These are phyloP conservation scores for Coecobrya sp. DNA, from an alignment of 2,888 invertebrate genomes.

Conservation along the genomic window DNA sequence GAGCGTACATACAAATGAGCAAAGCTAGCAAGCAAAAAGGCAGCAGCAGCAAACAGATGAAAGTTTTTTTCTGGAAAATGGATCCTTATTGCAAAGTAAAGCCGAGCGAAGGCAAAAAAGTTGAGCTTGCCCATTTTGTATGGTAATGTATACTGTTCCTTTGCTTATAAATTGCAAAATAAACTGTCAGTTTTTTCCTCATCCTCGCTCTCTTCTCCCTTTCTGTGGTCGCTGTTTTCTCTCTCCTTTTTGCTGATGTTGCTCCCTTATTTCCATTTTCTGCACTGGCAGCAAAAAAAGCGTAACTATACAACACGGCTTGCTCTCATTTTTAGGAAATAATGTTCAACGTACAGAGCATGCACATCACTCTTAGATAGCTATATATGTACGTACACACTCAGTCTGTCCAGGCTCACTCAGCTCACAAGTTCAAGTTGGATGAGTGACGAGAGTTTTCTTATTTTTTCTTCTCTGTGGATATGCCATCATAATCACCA, in stretches of 20 bases:
- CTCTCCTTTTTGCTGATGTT: constrained; percentile 74
- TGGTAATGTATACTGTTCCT: constrained; percentile 80
- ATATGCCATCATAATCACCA: constrained; percentile 38
- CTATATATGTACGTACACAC: constrained; percentile 2
- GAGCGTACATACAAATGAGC: background rate
- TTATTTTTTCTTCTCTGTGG: constrained; percentile 19
- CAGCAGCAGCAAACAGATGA: constrained; percentile 61
- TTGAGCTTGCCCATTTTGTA: constrained; percentile 76
- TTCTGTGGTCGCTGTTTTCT: constrained; percentile 68
- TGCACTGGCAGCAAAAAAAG: constrained; percentile 72
- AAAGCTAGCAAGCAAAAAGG: constrained; percentile 29
- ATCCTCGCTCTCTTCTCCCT: constrained; percentile 58
- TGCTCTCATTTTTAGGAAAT: constrained; percentile 45
- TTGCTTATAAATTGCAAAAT: constrained; percentile 81
- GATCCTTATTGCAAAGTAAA: constrained; percentile 72
- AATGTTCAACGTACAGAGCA: constrained; percentile 15
- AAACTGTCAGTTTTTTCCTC: constrained; percentile 81
- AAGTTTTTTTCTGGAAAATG: constrained; percentile 72
- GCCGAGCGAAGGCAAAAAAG: constrained; percentile 70
- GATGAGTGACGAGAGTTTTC: constrained; percentile 74
- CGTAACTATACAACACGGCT: constrained; percentile 46
- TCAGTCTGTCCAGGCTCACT: constrained; percentile 62
- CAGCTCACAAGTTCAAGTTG: constrained; percentile 65
- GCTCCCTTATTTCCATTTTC: constrained; percentile 80
- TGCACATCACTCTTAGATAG: background rate